Base-by-base conservation (phyloP, 2,797 vertebrate genomes). In the Chelon labrosus region DNA sequence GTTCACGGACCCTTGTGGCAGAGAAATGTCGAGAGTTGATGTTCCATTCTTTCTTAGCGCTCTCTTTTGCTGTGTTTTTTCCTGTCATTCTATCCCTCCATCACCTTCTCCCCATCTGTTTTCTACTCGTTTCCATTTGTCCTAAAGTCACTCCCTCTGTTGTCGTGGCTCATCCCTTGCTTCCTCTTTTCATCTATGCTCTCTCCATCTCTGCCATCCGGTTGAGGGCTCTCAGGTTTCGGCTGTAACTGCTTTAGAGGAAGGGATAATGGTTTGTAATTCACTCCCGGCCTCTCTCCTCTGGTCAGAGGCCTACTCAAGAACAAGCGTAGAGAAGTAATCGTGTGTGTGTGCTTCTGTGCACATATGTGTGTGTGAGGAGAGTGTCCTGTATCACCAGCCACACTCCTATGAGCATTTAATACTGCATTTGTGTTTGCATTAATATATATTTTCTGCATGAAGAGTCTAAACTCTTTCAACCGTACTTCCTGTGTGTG, bases 241-340 rank as follows among this genome's bases (percentile, higher is more conserved):
- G 1, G 68, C 79, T 77, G 55, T 84, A 88, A 89, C 85, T 76
- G 75, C 82, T 88, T 91, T 89, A 89, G 70, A 50, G 44, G 83
- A 60, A 49, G 71, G 73, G 80, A 87, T 92, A 91, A 91, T 93
- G 89, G 86, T 80, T 82, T 80, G 77, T 91, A 90, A 92, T 92
- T 91, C 86, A 91, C 87, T 91, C 65, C 76, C 67, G 65, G 76
- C 79, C 77, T 82, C 70, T 86, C 82, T 85, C 55, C 70, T 75
- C 77, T 88, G 74, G 88, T 87, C 84, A 81, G 67, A 88, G 84
- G 80, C 73, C 84, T 79, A 76, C 84, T 85, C 72, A 35, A 82
- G 70, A 75, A 88, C 86, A 89, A 75, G 83, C 70, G 72, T 50
- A 72, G 70, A 50, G 65, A 66, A 70, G 67, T 72, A 82, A 84